Conservation (phyloP, 2,113 vertebrate species). For the Sterrhoptilus dennistouni region DNA sequence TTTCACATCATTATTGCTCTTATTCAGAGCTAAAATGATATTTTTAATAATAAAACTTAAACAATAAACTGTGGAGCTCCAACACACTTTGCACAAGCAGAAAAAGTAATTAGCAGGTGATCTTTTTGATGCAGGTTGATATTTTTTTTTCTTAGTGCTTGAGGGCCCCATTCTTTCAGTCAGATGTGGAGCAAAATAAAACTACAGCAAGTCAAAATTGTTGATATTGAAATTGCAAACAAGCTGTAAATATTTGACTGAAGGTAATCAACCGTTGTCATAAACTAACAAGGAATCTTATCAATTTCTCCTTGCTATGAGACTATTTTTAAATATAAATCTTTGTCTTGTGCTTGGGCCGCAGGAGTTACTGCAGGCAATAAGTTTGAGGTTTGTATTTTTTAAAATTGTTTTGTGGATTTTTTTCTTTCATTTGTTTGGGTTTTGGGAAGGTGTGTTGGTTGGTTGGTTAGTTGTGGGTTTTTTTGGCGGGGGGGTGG, state of each 20-base stretch:
- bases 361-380: not conserved
- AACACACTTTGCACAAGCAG: not conserved
- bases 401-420: not conserved
- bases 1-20: not conserved
- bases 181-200: not conserved
- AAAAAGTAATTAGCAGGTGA: not conserved
- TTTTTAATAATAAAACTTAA: not conserved
- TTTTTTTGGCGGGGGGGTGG: not conserved
- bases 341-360: not conserved
- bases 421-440: no score
- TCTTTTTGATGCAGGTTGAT: not conserved
- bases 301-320: not conserved
- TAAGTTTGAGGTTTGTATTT: not conserved
- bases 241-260: slow-evolving; percentile 18
- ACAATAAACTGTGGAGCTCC: not conserved
- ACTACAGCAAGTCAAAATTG: not conserved
- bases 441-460: no score
- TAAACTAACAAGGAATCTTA: not conserved
- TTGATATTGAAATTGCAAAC: not conserved
- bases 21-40: not conserved
- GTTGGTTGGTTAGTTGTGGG: not conserved
- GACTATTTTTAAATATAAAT: not conserved
- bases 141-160: not conserved
- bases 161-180: not conserved
- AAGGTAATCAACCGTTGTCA: not conserved